phyloP scores from a whole-genome alignment of 2,888 invertebrate genomes.

The Drosophila stalkeri region DNA sequence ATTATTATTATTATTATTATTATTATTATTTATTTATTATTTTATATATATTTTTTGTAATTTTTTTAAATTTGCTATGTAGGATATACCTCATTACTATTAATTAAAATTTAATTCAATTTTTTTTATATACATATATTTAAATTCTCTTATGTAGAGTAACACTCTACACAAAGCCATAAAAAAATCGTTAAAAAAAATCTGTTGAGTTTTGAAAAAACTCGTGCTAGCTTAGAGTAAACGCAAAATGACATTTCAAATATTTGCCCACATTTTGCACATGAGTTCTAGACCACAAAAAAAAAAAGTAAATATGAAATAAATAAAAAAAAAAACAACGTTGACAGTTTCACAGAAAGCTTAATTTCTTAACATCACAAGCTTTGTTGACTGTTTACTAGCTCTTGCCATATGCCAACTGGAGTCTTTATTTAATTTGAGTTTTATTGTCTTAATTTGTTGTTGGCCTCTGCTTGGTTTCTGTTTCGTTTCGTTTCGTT shows the following conservation, averaged over 20 bases:
- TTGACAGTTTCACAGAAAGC: background rate
- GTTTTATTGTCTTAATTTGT: constrained; percentile 33
- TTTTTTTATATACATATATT: too few relatives aligned
- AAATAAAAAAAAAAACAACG: background rate
- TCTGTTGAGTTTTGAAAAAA: background rate
- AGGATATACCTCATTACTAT: too few relatives aligned
- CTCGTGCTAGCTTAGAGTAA: background rate
- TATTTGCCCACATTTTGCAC: background rate
- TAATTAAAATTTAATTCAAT: too few relatives aligned
- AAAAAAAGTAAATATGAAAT: background rate
- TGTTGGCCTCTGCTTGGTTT: background rate
- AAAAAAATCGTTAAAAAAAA: background rate
- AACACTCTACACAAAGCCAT: too few relatives aligned
- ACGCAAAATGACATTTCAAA: background rate
- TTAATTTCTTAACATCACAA: background rate
- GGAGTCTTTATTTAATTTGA: constrained; percentile 26
- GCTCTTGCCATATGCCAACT: constrained; percentile 1
- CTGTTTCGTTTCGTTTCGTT: background rate
- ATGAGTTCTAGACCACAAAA: background rate
- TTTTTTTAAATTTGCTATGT: too few relatives aligned
- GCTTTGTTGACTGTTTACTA: background rate
- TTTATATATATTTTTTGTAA: too few relatives aligned
- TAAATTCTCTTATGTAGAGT: too few relatives aligned
- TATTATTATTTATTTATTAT: too few relatives aligned
- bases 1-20: too few relatives aligned